Evolutionary conservation across 2,113 vertebrate species (phyloP).

Genomic region (Nesospiza acunhae): DNA sequence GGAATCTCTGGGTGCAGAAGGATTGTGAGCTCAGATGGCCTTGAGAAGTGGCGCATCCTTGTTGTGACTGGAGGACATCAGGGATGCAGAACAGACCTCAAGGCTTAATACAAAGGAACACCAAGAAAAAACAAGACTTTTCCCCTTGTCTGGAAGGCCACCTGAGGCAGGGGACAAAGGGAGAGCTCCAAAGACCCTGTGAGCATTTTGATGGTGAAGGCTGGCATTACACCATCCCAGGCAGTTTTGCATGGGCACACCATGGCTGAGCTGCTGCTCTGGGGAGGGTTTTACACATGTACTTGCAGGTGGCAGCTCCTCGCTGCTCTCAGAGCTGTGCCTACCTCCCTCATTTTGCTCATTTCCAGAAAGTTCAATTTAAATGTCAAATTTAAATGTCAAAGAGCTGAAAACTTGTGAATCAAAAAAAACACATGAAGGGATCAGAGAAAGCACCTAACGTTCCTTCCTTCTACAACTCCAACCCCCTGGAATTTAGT

Average conservation of each 20-base stretch:
- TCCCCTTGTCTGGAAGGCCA: not conserved
- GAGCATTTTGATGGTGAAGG: not conserved
- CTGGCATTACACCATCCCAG: fast-evolving
- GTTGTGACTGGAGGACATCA: not conserved
- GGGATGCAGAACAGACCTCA: not conserved
- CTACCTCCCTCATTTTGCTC: not conserved
- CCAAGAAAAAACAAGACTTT: not conserved
- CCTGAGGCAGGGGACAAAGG: not conserved
- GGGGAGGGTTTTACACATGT: fast-evolving
- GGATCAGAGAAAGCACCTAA: not conserved
- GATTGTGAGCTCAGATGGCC: not conserved
- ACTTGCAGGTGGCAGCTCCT: not conserved
- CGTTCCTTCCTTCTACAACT: not conserved
- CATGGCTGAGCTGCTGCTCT: not conserved
- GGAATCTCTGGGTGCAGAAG: not conserved
- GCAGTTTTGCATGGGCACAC: not conserved
- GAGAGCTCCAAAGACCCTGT: not conserved
- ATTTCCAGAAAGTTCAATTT: not conserved
- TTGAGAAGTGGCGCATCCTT: not conserved
- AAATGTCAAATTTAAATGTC: not conserved
- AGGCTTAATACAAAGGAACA: not conserved
- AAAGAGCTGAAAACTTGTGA: not conserved
- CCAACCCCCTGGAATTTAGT: not conserved
- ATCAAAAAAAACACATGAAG: not conserved
- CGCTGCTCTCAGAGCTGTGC: not conserved